Evolutionary conservation across 2,797 vertebrate genomes (phyloP).

Genomic region (Holocentrus rufus): DNA sequence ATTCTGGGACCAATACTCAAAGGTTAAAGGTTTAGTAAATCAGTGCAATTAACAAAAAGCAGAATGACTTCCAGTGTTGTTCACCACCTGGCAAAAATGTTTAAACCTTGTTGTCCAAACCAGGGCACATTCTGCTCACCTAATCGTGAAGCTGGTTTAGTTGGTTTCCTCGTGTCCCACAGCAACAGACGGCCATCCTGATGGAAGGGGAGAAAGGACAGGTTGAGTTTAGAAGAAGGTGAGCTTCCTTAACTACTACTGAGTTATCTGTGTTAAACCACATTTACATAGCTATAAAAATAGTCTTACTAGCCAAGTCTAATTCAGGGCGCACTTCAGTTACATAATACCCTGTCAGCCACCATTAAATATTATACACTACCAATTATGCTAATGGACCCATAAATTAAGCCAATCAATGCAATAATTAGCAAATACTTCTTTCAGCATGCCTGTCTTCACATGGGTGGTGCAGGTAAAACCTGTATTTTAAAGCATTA

Average conservation of each 20-base stretch:
- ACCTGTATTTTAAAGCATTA: no score
- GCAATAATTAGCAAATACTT: no score
- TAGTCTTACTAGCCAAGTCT: no score
- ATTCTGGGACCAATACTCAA: background rate
- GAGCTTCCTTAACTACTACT: background rate
- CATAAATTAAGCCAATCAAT: no score
- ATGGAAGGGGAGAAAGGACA: constrained; percentile 17
- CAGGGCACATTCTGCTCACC: constrained; percentile 76
- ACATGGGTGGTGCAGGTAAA: no score
- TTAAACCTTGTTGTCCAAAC: background rate
- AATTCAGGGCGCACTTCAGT: no score
- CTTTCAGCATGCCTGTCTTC: no score
- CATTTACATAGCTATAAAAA: background rate
- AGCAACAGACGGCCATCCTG: constrained; percentile 92
- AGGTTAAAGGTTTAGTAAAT: background rate
- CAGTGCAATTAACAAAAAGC: no score
- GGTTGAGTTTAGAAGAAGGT: background rate
- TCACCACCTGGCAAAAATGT: background rate
- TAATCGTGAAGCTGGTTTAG: constrained; percentile 91
- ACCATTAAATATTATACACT: no score
- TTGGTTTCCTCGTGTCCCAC: constrained; percentile 93
- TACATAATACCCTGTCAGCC: no score
- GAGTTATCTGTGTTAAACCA: background rate
- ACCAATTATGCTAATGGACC: no score
- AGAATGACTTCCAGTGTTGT: background rate